Evolutionary conservation across 1,140 invertebrate species (phyloP), one percentile per base, ranked within the genome.

Genomic region (Solenopsis invicta): DNA sequence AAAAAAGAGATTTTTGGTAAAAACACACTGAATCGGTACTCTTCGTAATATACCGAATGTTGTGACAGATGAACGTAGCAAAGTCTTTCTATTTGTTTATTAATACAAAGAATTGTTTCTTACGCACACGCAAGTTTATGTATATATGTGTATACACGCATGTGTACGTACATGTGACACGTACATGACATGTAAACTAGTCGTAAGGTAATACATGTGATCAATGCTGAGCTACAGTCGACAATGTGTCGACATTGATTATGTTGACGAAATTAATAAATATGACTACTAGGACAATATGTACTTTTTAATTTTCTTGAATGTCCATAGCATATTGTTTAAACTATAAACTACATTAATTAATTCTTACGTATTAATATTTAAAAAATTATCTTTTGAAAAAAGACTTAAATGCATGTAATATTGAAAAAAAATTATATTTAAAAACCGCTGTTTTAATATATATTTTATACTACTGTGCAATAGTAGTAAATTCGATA

Each of bases 121-220:
- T 84, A 90, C 77, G 64, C 85, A 77, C 72, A 87, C 62, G 56
- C 72, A 88, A 72, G 52, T 89, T 74, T 89, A 89, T 90, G 85
- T 90, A 90, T 88, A 90, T 90, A 90, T 90, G 81, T 90, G 88
- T 90, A 90, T 90, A 90, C 88, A 84, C 75, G 45, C 50, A 54
- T 34, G 34, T 84, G 86, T 87, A 89, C 78, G 80, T 89, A 21
- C n/a, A 34, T 64, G 41, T 41, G 61, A 52, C 62, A 71, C 61
- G 89, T 29, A 29, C 29, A 29, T 89, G 61, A 34, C 54, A 69
- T 75, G 67, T 90, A 90, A 71, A 86, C 52, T 87, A 87, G 52
- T 67, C 21, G 21, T 77, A 77, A 78, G 59, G 18, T 72, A 76
- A 62, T 89, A 74, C 41, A 74, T 75, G 85, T 87, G 89, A 90